A percentile compares a stretch with the other conserved stretches of the same genome.
These are phyloP conservation scores for Pantala flavescens DNA, from an alignment of 1,140 invertebrate genomes.

Conservation along the genomic window DNA sequence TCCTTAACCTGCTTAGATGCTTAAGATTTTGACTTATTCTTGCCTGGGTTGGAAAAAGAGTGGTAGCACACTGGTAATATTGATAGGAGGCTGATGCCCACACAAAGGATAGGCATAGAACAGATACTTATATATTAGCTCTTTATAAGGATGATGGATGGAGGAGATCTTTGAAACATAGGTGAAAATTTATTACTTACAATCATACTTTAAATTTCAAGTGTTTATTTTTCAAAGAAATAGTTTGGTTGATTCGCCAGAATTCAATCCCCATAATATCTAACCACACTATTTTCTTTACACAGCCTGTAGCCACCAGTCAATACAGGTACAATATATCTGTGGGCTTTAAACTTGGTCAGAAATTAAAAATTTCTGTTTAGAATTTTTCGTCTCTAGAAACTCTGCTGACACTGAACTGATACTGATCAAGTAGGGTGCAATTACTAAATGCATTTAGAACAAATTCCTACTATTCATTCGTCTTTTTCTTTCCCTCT, in stretches of 20 bases:
- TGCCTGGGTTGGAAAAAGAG: constrained; percentile 21
- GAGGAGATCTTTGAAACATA: too few relatives aligned
- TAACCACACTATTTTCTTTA: neutral
- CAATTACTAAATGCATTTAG: neutral
- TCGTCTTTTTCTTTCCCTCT: constrained; percentile 18
- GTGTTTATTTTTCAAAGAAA: neutral
- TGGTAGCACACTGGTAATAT: constrained; percentile 20
- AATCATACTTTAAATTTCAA: neutral
- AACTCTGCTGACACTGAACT: too few relatives aligned
- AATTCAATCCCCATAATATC: neutral
- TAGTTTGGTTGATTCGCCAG: neutral
- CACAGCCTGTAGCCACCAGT: constrained; percentile 18
- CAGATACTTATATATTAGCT: neutral
- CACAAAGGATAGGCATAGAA: neutral
- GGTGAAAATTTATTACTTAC: neutral
- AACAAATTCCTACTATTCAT: constrained; percentile 13
- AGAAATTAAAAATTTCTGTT: neutral
- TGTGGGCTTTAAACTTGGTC: neutral
- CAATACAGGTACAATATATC: too few relatives aligned
- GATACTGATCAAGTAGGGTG: neutral
- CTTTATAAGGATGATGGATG: neutral
- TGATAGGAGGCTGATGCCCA: constrained; percentile 19
- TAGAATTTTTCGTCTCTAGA: too few relatives aligned
- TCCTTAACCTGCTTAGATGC: neutral
- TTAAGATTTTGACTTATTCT: neutral